phyloP scores from a whole-genome alignment of 1,140 invertebrate genomes.

The Venturia canescens region DNA sequence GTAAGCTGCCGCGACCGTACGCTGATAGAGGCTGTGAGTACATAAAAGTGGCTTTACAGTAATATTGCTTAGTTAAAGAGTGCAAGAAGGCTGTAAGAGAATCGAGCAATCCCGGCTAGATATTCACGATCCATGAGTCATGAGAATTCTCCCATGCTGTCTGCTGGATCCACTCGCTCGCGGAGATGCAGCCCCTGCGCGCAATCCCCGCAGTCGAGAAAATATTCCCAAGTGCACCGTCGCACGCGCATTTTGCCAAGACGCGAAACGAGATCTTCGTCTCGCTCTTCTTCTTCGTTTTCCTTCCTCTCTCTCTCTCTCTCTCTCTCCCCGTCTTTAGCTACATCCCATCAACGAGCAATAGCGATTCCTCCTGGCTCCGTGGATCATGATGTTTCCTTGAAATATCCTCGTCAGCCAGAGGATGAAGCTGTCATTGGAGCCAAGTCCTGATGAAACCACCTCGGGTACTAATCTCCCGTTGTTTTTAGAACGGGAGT shows the following conservation, averaged over 20 bases:
- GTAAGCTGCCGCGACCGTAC: not conserved
- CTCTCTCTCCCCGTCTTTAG: conserved; percentile 51
- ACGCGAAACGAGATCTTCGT: too few species aligned
- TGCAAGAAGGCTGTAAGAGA: not conserved
- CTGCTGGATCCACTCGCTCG: conserved; percentile 7
- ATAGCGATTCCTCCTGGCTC: not conserved
- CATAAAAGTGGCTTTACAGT: not conserved
- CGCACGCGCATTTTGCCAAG: too few species aligned
- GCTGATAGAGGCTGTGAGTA: not conserved
- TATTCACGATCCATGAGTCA: conserved; percentile 36
- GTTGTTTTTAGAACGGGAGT: conserved; percentile 45
- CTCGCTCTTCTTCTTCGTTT: too few species aligned
- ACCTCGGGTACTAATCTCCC: conserved; percentile 59
- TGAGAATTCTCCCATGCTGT: conserved; percentile 39
- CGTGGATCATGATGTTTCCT: not conserved
- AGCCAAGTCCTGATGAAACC: conserved; percentile 59
- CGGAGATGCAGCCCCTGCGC: conserved; percentile 26
- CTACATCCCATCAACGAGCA: too few species aligned
- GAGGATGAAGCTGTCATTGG: conserved; percentile 33
- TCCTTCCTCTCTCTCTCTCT: not conserved
- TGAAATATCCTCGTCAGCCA: not conserved
- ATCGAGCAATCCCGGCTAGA: not conserved
- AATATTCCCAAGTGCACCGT: not conserved
- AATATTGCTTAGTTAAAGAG: not conserved
- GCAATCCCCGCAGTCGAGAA: not conserved